These are phyloP conservation scores for Leucoraja erinaceus DNA, from an alignment of 2,113 vertebrate genomes.

Conservation along the genomic window DNA sequence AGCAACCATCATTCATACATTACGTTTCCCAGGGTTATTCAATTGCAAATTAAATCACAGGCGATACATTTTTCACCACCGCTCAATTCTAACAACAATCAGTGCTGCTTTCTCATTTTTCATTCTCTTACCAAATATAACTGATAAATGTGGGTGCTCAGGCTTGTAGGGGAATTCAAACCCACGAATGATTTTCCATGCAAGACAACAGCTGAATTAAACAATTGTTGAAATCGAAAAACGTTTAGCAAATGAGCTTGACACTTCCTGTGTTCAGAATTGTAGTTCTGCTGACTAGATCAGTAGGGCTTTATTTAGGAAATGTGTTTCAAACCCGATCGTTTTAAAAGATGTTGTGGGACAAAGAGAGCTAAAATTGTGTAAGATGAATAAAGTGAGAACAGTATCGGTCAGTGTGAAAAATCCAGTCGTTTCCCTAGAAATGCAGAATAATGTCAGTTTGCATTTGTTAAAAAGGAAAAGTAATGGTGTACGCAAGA, in stretches of 20 bases:
- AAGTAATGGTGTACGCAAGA: no score
- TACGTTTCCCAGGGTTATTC: neutral
- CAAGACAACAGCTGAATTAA: neutral
- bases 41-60: neutral
- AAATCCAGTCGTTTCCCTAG: neutral
- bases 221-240: neutral
- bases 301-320: neutral
- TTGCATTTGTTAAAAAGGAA: neutral
- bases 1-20: neutral
- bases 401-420: neutral
- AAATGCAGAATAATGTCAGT: neutral
- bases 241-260: neutral
- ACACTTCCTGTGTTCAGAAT: neutral
- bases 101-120: neutral
- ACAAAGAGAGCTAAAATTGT: neutral
- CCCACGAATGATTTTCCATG: neutral
- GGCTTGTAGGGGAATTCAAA: neutral
- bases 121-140: neutral
- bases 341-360: neutral
- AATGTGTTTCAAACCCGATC: neutral
- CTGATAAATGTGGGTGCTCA: neutral
- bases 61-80: neutral
- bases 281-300: neutral
- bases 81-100: neutral
- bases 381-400: neutral